Percentiles rank a stretch among this genome's conserved stretches.
These are phyloP conservation scores for Andrena marginata DNA, from an alignment of 2,888 invertebrate species.

Conservation along the genomic window DNA sequence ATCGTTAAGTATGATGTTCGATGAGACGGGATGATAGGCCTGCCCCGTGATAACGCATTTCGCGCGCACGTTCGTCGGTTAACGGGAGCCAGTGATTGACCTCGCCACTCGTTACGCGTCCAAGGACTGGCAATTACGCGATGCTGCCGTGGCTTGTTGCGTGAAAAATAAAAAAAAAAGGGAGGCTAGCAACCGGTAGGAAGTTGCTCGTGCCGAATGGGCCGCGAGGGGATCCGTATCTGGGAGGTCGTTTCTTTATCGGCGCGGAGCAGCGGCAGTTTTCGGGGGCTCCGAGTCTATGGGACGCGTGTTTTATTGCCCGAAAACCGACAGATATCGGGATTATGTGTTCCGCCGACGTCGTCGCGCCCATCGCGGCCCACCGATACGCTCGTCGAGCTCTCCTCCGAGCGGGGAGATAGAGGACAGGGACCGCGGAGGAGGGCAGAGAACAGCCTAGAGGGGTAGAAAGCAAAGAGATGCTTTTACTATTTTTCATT, in stretches of 20 bases:
- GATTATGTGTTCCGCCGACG: conserved; percentile 80
- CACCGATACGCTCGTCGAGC: conserved; percentile 33
- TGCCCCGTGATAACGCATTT: conserved; percentile 47
- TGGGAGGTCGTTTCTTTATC: conserved; percentile 82
- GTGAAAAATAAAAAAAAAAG: conserved; percentile 13
- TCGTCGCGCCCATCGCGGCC: conserved; percentile 30
- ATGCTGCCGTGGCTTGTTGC: not conserved
- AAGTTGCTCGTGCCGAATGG: conserved; percentile 40
- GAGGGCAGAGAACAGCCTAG: not conserved
- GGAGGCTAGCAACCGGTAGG: not conserved
- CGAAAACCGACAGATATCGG: conserved; percentile 88
- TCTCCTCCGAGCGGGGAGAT: not conserved
- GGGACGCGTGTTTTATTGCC: conserved; percentile 87
- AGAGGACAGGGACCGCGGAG: not conserved
- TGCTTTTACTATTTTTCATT: conserved; percentile 4
- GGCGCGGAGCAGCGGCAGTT: conserved; percentile 79
- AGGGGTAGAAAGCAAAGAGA: not conserved
- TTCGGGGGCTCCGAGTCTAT: conserved; percentile 72
- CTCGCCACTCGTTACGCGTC: conserved; percentile 48
- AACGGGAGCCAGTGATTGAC: conserved; percentile 47
- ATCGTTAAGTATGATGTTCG: conserved; percentile 57
- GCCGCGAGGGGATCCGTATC: conserved; percentile 80
- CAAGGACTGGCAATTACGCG: conserved; percentile 54
- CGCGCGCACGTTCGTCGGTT: conserved; percentile 55
- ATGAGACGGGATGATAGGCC: conserved; percentile 50